Conservation (phyloP, 2,888 invertebrate genomes). For the Cotesia congregata region DNA sequence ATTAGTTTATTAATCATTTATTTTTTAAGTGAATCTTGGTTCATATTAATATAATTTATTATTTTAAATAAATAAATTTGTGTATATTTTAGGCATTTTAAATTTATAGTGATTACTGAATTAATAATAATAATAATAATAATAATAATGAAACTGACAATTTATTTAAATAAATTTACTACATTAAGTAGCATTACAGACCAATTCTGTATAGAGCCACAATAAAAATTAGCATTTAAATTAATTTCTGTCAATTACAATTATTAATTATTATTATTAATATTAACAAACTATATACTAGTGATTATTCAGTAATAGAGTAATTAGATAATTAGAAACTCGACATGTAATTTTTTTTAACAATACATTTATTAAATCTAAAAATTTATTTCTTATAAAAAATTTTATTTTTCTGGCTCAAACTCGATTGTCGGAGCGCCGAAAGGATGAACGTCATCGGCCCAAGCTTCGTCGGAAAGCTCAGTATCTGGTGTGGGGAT, state of each 20-base stretch:
- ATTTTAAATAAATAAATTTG: slow-evolving; percentile 56
- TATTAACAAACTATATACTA: not conserved
- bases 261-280: not conserved
- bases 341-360: not conserved
- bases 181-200: slow-evolving; percentile 64
- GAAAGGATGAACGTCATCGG: slow-evolving; percentile 83
- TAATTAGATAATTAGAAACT: too few species aligned
- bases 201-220: slow-evolving; percentile 58
- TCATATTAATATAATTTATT: slow-evolving; percentile 62
- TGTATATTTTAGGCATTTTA: slow-evolving; percentile 69
- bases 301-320: too few species aligned
- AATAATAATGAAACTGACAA: not conserved
- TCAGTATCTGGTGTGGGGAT: slow-evolving; percentile 72
- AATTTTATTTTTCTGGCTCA: slow-evolving; percentile 67
- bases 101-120: slow-evolving; percentile 66
- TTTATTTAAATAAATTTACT: slow-evolving; percentile 42
- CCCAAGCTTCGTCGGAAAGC: slow-evolving; percentile 81
- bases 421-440: slow-evolving; percentile 80
- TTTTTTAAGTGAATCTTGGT: slow-evolving; percentile 56
- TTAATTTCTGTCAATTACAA: slow-evolving; percentile 4
- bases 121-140: slow-evolving; percentile 55
- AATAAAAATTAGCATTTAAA: slow-evolving; percentile 59
- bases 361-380: not conserved
- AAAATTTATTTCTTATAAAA: not conserved
- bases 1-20: slow-evolving; percentile 26